Percentiles rank a stretch among this genome's conserved stretches.
Conservation (phyloP, 2,888 invertebrate genomes). For the Uropetala carovei region DNA sequence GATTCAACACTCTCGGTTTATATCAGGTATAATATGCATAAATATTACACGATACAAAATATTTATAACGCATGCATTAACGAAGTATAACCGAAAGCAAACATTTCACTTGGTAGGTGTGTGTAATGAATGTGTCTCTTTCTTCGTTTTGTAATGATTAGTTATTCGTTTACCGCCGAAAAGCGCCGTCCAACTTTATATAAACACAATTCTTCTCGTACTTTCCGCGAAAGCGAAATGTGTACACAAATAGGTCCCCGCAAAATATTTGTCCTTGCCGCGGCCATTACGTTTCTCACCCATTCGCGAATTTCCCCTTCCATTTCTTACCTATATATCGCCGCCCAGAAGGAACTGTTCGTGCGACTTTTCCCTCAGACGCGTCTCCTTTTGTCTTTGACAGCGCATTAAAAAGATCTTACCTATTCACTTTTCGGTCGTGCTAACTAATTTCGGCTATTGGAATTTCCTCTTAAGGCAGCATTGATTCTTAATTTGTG, state of each 20-base stretch:
- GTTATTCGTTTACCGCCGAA: no score
- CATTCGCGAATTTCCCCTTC: background rate
- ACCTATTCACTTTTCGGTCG: background rate
- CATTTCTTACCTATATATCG: background rate
- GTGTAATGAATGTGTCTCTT: no score
- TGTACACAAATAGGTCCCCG: background rate
- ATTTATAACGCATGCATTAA: no score
- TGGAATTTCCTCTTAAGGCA: slow-evolving; percentile 43
- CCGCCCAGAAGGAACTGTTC: background rate
- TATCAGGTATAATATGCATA: no score
- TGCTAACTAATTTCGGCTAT: slow-evolving; percentile 56
- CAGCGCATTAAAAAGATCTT: background rate
- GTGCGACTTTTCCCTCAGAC: background rate
- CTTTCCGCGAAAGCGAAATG: background rate
- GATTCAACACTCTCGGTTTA: no score
- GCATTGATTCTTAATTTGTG: slow-evolving; percentile 61
- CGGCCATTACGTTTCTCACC: background rate
- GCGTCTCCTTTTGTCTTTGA: background rate
- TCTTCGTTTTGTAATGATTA: no score
- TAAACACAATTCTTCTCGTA: no score
- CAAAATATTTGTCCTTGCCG: background rate
- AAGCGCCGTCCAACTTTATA: no score
- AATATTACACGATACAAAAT: no score
- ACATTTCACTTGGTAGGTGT: no score
- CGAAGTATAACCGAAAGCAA: no score